These are phyloP conservation scores for Fratercula arctica DNA, from an alignment of 2,797 vertebrate species.

Conservation along the genomic window DNA sequence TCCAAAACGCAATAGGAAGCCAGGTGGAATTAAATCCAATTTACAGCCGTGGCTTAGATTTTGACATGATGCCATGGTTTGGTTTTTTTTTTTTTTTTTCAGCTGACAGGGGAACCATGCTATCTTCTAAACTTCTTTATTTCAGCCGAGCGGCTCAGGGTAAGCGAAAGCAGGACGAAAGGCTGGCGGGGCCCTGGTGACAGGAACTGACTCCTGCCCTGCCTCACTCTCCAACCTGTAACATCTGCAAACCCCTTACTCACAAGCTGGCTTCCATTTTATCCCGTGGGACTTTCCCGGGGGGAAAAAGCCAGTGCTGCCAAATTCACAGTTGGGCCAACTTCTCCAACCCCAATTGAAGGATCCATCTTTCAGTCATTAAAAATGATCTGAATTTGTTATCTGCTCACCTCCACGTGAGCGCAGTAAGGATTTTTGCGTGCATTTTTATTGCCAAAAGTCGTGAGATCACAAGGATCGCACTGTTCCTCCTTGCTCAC, in stretches of 20 bases:
- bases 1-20: neutral
- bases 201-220: neutral
- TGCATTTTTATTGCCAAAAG: neutral
- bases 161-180: neutral
- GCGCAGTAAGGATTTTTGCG: neutral
- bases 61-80: neutral
- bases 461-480: neutral
- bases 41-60: neutral
- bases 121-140: neutral
- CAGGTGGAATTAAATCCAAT: neutral
- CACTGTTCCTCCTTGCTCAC: neutral
- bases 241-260: neutral
- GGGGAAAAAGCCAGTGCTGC: neutral
- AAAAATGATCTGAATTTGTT: neutral
- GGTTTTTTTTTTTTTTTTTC: neutral
- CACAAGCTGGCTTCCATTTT: neutral
- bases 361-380: neutral
- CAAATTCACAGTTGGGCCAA: neutral
- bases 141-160: neutral
- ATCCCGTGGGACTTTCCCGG: accelerated
- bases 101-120: neutral
- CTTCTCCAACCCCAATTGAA: neutral
- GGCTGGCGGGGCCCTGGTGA: neutral
- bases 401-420: neutral
- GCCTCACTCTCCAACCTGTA: neutral